A percentile compares a stretch with the other conserved stretches of the same genome.
These are phyloP conservation scores for Crotalus horridus DNA, from an alignment of 2,113 vertebrate species.

Conservation along the genomic window DNA sequence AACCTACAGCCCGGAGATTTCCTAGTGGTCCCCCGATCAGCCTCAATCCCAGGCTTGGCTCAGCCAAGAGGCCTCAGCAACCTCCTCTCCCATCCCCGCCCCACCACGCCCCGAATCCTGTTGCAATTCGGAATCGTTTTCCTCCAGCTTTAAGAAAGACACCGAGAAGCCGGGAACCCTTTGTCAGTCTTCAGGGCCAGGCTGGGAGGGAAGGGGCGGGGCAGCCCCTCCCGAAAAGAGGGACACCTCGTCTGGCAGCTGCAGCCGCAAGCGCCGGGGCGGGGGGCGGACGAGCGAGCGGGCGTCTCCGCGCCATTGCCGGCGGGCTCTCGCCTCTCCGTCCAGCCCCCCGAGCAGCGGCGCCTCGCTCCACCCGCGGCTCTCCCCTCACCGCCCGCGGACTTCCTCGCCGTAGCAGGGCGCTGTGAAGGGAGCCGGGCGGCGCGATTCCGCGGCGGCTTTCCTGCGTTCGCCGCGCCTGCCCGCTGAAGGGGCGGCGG, in stretches of 20 bases:
- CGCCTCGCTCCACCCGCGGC: neutral
- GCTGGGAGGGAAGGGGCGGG: neutral
- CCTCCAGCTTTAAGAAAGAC: neutral
- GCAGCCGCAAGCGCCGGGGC: neutral
- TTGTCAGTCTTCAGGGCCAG: neutral
- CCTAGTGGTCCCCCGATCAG: neutral
- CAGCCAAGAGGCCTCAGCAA: neutral
- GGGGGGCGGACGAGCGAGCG: neutral
- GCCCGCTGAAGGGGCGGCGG: neutral
- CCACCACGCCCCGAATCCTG: neutral
- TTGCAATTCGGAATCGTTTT: neutral
- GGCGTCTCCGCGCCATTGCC: neutral
- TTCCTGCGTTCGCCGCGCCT: neutral
- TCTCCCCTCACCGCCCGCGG: neutral
- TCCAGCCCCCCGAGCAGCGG: neutral
- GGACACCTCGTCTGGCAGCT: neutral
- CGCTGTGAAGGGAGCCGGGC: constrained; percentile 41
- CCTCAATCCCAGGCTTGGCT: no score
- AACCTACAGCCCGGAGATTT: neutral
- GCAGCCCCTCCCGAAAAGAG: neutral
- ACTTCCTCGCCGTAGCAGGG: constrained; percentile 54
- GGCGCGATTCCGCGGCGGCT: neutral
- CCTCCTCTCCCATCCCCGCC: neutral
- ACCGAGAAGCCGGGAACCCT: neutral
- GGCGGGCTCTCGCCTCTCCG: neutral